Conservation (phyloP, 2,797 vertebrate genomes). For the Halcyon chelicuti region DNA sequence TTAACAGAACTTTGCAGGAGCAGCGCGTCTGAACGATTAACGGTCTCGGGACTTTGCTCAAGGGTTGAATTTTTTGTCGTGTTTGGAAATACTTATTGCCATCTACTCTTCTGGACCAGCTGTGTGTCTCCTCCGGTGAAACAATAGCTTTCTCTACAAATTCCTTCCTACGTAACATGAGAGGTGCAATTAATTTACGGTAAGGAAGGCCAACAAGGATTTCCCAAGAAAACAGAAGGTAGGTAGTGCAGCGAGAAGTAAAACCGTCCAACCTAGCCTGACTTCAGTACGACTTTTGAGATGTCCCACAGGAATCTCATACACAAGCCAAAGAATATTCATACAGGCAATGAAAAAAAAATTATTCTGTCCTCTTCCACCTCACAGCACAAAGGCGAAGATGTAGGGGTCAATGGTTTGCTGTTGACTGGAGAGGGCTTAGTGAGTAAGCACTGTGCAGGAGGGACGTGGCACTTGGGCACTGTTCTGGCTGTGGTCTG, state of each 20-base stretch:
- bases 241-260: not conserved
- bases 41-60: not conserved
- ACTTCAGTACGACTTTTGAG: not conserved
- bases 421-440: not conserved
- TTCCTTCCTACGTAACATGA: not conserved
- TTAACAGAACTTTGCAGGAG: not conserved
- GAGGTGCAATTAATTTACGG: not conserved
- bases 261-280: not conserved
- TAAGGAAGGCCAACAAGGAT: not conserved
- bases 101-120: not conserved
- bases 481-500: not conserved
- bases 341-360: not conserved
- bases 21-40: fast-evolving
- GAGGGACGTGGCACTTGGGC: too few relatives aligned
- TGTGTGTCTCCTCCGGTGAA: not conserved
- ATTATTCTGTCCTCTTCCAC: too few relatives aligned
- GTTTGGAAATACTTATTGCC: not conserved
- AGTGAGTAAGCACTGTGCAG: not conserved
- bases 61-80: not conserved
- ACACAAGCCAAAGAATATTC: not conserved
- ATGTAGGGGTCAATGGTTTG: not conserved
- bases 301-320: not conserved
- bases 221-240: not conserved
- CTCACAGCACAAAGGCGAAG: not conserved
- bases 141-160: not conserved